Conservation (phyloP, 2,888 invertebrate genomes). For the Sycophila texana region DNA sequence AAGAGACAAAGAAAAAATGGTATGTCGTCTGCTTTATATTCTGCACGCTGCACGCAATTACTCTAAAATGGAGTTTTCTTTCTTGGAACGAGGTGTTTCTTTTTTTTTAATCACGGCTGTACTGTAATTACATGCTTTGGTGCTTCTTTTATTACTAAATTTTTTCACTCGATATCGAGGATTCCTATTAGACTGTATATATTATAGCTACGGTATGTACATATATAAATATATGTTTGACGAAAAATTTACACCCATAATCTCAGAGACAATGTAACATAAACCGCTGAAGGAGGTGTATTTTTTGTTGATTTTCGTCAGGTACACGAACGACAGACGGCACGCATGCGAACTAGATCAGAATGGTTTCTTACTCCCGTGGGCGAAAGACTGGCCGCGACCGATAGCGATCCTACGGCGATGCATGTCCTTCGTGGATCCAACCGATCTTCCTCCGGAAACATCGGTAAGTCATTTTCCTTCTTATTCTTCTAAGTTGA, state of each 20-base stretch:
- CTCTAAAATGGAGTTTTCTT: slow-evolving; percentile 4
- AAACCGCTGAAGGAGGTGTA: not conserved
- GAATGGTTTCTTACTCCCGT: slow-evolving; percentile 95
- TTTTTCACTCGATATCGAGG: slow-evolving; percentile 21
- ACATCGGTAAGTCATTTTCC: slow-evolving; percentile 76
- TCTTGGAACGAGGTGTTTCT: slow-evolving; percentile 16
- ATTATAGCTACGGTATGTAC: slow-evolving; percentile 48
- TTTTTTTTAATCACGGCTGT: slow-evolving; percentile 5
- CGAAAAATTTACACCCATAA: slow-evolving; percentile 1
- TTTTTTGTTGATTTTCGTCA: slow-evolving; percentile 68
- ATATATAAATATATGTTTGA: slow-evolving; percentile 35
- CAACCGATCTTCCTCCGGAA: slow-evolving; percentile 78
- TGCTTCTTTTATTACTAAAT: slow-evolving; percentile 24
- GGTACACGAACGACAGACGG: slow-evolving; percentile 97
- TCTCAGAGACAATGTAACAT: slow-evolving; percentile 30
- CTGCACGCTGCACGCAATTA: slow-evolving; percentile 49
- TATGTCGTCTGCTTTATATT: slow-evolving; percentile 32
- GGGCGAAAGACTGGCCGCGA: slow-evolving; percentile 77
- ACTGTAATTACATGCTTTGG: slow-evolving; percentile 17
- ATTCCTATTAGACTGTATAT: slow-evolving; percentile 34
- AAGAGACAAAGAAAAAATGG: not conserved
- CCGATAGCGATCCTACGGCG: slow-evolving; percentile 75
- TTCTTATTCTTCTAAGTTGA: slow-evolving; percentile 4
- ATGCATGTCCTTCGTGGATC: slow-evolving; percentile 76
- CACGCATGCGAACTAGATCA: slow-evolving; percentile 96